These are phyloP conservation scores for Dufourea novaeangliae DNA, from an alignment of 1,140 invertebrate genomes.

Conservation along the genomic window DNA sequence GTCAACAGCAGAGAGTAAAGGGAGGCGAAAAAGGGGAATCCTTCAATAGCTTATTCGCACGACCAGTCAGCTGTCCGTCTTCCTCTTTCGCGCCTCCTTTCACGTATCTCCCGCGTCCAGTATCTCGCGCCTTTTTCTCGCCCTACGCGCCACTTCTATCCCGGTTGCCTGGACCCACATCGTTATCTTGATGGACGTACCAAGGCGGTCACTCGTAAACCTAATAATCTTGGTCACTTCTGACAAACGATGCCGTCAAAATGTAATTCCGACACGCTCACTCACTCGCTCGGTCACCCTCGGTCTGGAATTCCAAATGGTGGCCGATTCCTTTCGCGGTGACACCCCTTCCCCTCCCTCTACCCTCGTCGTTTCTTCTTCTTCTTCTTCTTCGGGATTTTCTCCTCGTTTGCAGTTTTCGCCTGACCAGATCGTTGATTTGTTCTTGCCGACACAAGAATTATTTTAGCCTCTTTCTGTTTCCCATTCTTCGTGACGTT, in stretches of 20 bases:
- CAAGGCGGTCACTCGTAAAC: conserved; percentile 76
- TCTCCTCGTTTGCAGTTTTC: conserved; percentile 58
- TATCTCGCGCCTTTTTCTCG: conserved; percentile 16
- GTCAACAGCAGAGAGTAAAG: conserved; percentile 57
- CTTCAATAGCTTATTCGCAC: conserved; percentile 72
- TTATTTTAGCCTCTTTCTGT: conserved; percentile 58
- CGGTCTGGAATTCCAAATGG: conserved; percentile 74
- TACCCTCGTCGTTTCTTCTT: conserved; percentile 10
- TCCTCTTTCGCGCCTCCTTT: conserved; percentile 16
- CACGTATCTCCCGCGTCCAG: conserved; percentile 14
- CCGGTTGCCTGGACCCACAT: conserved; percentile 33
- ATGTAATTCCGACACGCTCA: conserved; percentile 77
- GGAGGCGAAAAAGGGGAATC: conserved; percentile 64
- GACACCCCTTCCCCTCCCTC: conserved; percentile 6
- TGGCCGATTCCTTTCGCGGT: conserved; percentile 33
- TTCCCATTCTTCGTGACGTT: too few species aligned
- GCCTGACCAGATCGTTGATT: conserved; percentile 12
- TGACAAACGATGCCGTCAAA: conserved; percentile 79
- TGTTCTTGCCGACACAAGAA: conserved; percentile 34
- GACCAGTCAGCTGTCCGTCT: conserved; percentile 59
- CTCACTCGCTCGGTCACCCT: conserved; percentile 60
- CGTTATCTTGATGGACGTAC: conserved; percentile 59
- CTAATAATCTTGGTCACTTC: conserved; percentile 78
- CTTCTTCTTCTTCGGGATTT: conserved; percentile 63
- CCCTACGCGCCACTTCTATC: background rate